phyloP scores from a whole-genome alignment of 2,113 vertebrate species.

The Lampris megalopsis region DNA sequence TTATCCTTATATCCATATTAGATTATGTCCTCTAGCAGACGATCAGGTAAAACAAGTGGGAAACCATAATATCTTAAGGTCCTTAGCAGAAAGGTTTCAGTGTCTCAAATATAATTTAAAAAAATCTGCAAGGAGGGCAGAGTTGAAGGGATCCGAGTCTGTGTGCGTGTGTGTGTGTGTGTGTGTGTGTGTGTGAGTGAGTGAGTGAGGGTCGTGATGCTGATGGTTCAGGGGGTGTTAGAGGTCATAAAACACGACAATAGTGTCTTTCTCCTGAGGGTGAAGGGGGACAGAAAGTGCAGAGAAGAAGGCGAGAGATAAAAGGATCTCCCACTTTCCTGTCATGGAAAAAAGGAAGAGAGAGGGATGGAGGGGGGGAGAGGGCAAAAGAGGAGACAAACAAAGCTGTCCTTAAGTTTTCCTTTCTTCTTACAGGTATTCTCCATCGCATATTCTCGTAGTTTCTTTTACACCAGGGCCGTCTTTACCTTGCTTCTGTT shows the following conservation, averaged over 20 bases:
- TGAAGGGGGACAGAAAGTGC: slow-evolving; percentile 67
- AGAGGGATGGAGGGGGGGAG: slow-evolving; percentile 48
- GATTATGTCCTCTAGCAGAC: no score
- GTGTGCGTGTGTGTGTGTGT: slow-evolving; percentile 2
- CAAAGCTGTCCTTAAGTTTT: slow-evolving; percentile 56
- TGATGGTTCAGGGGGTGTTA: slow-evolving; percentile 46
- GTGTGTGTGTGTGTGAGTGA: slow-evolving; percentile 50
- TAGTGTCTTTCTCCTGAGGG: slow-evolving; percentile 75
- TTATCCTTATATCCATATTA: no score
- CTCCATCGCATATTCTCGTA: neutral
- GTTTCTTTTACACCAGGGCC: neutral
- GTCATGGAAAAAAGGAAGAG: slow-evolving; percentile 54
- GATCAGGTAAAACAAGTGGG: no score
- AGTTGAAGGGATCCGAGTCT: slow-evolving; percentile 40
- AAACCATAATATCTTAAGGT: slow-evolving; percentile 1
- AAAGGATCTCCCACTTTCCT: slow-evolving; percentile 79
- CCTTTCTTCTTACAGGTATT: slow-evolving; percentile 34
- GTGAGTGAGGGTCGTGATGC: slow-evolving; percentile 34
- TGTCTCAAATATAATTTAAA: neutral
- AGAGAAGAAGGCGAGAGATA: slow-evolving; percentile 63
- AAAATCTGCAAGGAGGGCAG: neutral
- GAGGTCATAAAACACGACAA: slow-evolving; percentile 78
- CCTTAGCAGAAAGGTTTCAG: neutral
- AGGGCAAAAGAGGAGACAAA: slow-evolving; percentile 57
- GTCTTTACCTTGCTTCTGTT: neutral